Base-by-base conservation (phyloP, 2,888 invertebrate species). In the Tetrapedia diversipes region DNA sequence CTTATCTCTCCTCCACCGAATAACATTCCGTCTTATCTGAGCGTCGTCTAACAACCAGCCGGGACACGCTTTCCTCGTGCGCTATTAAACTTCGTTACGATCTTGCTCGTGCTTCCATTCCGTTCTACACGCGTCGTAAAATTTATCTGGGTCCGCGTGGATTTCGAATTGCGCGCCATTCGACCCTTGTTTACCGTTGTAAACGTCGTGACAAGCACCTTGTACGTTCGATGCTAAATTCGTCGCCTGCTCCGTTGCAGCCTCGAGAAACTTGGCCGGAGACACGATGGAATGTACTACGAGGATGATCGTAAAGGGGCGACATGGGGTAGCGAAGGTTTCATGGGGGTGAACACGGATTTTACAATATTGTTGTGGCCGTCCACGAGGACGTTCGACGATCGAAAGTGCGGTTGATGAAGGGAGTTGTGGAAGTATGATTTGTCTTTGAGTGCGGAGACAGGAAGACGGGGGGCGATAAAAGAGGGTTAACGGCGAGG, bases 81-180 rank as follows among this genome's bases (percentile, higher is more conserved):
- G 60, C 80, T 83, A 80, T 80, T 80, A 83, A 82, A 83, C 64
- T 49, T 45, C 37, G 74, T 83, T 83, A 75, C 53, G 63, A 75
- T 59, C 60, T 67, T 67, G 66, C 37, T 49, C 49, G 61, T 27
- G 32, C 41, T 73, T 65, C 43, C 41, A 32, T 4, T 32, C 11
- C 69, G 47, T 56, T 69, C 69, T 77, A 83, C 67, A 63, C 70
- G 19, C 14, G 8, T 64, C 83, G 57, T 82, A 83, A 83, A 80
- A 60, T 65, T 80, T 83, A 75, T 80, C 74, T 41, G 29, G 56
- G 49, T n/a, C 11, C 14, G 60, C 53, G 64, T 43, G 19, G 32
- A 67, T 57, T 57, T 64, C 63, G 68, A 60, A 67, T 70, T 51
- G 29, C 47, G 29, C 24, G n/a, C 59, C 54, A 60, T 67, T 43